These are phyloP conservation scores for Sebastes oblongus DNA, from an alignment of 2,797 vertebrate genomes.

Conservation along the genomic window DNA sequence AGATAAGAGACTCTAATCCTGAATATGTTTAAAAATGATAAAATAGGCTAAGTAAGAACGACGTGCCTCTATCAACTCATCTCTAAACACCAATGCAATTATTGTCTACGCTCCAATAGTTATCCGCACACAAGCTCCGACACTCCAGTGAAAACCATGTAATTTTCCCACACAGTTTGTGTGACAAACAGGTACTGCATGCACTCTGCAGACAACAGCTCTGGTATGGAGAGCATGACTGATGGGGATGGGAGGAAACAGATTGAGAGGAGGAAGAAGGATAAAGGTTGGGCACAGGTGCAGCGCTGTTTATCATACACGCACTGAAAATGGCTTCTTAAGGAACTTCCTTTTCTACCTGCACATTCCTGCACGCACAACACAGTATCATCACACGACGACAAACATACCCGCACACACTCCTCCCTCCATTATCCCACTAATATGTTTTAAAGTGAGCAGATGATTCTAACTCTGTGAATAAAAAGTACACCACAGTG, in stretches of 20 bases:
- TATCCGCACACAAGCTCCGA: background rate
- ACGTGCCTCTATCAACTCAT: conserved; percentile 17
- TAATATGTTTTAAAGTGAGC: conserved; percentile 29
- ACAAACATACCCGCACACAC: background rate
- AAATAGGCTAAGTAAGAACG: conserved; percentile 30
- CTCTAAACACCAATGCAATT: conserved; percentile 39
- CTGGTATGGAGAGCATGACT: conserved; percentile 15
- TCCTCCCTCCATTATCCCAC: background rate
- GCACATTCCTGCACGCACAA: conserved; percentile 1
- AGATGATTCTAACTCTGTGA: conserved; percentile 32
- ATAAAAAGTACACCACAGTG: conserved; percentile 29
- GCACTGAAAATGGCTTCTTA: background rate
- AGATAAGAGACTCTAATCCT: conserved; percentile 45
- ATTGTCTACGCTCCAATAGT: conserved; percentile 8
- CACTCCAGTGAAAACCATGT: conserved; percentile 1
- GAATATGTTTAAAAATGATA: conserved; percentile 10
- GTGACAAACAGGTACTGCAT: conserved; percentile 15
- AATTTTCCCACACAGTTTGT: conserved; percentile 12
- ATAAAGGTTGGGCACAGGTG: conserved; percentile 30
- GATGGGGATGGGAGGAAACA: conserved; percentile 37
- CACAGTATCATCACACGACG: background rate
- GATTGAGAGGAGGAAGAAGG: conserved; percentile 10
- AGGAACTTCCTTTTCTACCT: background rate
- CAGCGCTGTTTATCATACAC: background rate
- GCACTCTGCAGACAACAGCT: background rate